Conservation (phyloP, 2,888 invertebrate species). For the Chrysina gloriosa region DNA sequence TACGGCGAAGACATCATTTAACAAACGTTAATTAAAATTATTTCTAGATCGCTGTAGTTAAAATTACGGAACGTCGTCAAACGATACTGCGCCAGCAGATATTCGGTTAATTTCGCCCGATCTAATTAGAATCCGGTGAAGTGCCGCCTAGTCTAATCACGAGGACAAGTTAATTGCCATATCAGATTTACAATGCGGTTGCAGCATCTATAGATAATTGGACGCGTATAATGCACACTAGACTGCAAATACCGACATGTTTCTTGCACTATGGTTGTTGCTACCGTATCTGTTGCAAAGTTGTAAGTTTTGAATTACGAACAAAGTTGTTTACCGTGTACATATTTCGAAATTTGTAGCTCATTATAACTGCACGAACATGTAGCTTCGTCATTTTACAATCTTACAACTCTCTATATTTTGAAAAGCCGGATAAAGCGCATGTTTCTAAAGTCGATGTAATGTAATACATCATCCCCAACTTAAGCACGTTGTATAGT, state of each 20-base stretch:
- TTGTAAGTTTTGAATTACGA: too few relatives aligned
- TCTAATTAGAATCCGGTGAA: conserved; percentile 35
- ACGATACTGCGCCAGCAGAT: neutral
- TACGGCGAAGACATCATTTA: neutral
- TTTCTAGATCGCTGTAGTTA: neutral
- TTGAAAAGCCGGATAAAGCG: too few relatives aligned
- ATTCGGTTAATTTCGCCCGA: conserved; percentile 26
- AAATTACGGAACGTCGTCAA: conserved; percentile 16
- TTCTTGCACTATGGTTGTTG: conserved; percentile 1
- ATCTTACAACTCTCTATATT: too few relatives aligned
- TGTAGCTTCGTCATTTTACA: too few relatives aligned
- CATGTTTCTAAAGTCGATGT: too few relatives aligned
- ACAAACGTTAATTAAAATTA: conserved; percentile 19
- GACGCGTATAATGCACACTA: conserved; percentile 18
- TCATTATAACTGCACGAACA: too few relatives aligned
- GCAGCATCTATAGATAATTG: conserved; percentile 15
- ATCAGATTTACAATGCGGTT: conserved; percentile 33
- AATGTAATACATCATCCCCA: too few relatives aligned
- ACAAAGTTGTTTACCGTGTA: too few relatives aligned
- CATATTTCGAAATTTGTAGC: too few relatives aligned
- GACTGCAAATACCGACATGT: conserved; percentile 3
- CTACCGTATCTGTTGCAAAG: too few relatives aligned
- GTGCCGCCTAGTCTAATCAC: conserved; percentile 28
- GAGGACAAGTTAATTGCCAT: conserved; percentile 34
- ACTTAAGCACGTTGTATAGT: too few relatives aligned